Evolutionary conservation across 35 echinoderm and acorn worm species (phyloP).

Genomic region (Diadema setosum): DNA sequence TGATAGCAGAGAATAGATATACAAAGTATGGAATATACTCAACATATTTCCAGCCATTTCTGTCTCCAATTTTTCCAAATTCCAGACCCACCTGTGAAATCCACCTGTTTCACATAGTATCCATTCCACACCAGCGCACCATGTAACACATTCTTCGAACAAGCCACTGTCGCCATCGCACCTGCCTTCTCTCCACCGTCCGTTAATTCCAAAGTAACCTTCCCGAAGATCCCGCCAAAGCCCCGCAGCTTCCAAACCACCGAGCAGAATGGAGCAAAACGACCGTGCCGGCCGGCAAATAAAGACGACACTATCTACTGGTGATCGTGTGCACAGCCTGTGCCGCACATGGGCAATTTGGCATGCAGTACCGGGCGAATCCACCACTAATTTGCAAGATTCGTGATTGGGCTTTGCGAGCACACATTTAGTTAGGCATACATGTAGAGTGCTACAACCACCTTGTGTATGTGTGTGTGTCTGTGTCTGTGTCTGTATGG

Average conservation of each 20-base stretch:
- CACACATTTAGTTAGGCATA: too few relatives aligned
- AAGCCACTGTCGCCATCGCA: not conserved
- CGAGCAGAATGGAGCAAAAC: not conserved
- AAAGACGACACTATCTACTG: too few relatives aligned
- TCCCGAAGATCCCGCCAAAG: not conserved
- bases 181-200: not conserved
- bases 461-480: not conserved
- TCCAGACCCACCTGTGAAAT: not conserved
- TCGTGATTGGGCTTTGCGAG: too few relatives aligned
- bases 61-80: not conserved
- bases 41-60: too few relatives aligned
- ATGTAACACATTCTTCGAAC: not conserved
- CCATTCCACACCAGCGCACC: conserved; percentile 8
- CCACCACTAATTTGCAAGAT: too few relatives aligned
- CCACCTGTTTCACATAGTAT: conserved; percentile 13
- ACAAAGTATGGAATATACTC: too few relatives aligned
- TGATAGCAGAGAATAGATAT: too few relatives aligned
- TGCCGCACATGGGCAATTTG: too few relatives aligned
- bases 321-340: too few relatives aligned
- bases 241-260: not conserved
- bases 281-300: too few relatives aligned
- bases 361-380: too few relatives aligned
- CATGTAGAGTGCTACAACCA: too few relatives aligned
- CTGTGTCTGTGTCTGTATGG: not conserved
- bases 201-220: conserved; percentile 23